Evolutionary conservation across 2,888 invertebrate species (phyloP).

Genomic region (Apamea epomidion): DNA sequence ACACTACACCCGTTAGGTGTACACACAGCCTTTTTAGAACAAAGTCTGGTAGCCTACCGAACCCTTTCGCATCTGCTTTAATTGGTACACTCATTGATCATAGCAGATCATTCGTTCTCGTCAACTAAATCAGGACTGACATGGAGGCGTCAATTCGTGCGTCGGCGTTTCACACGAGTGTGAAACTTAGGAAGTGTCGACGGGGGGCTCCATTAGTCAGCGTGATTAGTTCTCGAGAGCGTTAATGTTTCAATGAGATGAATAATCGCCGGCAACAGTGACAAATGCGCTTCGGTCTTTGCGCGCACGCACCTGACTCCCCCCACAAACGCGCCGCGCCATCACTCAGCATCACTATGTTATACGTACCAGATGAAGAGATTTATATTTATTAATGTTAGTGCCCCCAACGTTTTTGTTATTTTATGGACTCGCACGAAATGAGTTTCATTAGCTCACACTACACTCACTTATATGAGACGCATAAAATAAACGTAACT

Average conservation of each 20-base stretch:
- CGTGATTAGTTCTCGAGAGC: slow-evolving; percentile 88
- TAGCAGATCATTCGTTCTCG: slow-evolving; percentile 80
- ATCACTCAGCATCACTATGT: slow-evolving; percentile 85
- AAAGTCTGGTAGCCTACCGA: slow-evolving; percentile 45
- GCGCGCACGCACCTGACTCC: slow-evolving; percentile 88
- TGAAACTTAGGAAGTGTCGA: slow-evolving; percentile 89
- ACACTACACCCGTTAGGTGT: slow-evolving; percentile 20
- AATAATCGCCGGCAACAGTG: slow-evolving; percentile 89
- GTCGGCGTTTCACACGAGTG: slow-evolving; percentile 80
- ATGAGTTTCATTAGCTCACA: slow-evolving; percentile 55
- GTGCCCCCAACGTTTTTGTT: slow-evolving; percentile 74
- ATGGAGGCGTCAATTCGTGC: slow-evolving; percentile 75
- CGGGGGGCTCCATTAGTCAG: slow-evolving; percentile 90
- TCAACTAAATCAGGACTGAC: slow-evolving; percentile 78
- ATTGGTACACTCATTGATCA: slow-evolving; percentile 76
- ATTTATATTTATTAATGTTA: slow-evolving; percentile 88
- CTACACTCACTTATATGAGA: slow-evolving; percentile 50
- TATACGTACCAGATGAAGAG: slow-evolving; percentile 87
- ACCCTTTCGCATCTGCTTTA: slow-evolving; percentile 62
- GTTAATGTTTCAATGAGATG: slow-evolving; percentile 90
- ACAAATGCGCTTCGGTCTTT: slow-evolving; percentile 86
- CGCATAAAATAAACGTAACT: slow-evolving; percentile 57
- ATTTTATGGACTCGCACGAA: slow-evolving; percentile 65
- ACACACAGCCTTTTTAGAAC: slow-evolving; percentile 31
- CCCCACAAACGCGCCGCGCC: slow-evolving; percentile 84